These are phyloP conservation scores for Thamnaconus septentrionalis DNA, from an alignment of 2,113 vertebrate genomes.

Conservation along the genomic window DNA sequence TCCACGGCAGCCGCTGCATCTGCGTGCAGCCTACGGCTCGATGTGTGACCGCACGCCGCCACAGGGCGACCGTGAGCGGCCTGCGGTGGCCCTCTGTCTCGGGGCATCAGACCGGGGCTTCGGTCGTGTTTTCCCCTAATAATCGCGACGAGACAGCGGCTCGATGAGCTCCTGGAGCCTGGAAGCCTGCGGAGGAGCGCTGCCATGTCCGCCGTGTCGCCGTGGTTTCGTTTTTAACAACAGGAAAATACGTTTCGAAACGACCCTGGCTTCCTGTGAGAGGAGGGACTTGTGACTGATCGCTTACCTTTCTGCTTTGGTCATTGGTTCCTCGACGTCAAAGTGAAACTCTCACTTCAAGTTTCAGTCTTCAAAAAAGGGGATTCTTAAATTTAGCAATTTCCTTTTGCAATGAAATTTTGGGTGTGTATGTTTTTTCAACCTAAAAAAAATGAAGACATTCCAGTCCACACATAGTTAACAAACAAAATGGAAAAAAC, in stretches of 20 bases:
- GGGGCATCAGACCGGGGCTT: not conserved
- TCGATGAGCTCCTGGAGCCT: not conserved
- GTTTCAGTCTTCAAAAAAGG: too few relatives aligned
- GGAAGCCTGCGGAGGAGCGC: slow-evolving; percentile 29
- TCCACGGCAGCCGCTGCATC: slow-evolving; percentile 29
- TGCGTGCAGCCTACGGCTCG: slow-evolving; percentile 35
- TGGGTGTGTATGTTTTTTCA: too few relatives aligned
- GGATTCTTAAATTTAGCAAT: too few relatives aligned
- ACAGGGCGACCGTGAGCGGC: not conserved
- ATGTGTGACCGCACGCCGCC: not conserved
- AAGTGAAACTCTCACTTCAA: too few relatives aligned
- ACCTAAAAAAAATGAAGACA: too few relatives aligned
- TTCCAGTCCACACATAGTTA: too few relatives aligned
- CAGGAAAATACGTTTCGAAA: not conserved
- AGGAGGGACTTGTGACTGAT: slow-evolving; percentile 3
- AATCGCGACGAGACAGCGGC: not conserved
- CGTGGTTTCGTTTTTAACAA: accelerated
- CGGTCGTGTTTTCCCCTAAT: not conserved
- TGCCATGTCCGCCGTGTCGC: slow-evolving; percentile 17
- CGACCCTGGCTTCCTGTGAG: not conserved
- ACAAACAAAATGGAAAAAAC: too few relatives aligned
- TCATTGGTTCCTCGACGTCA: too few relatives aligned
- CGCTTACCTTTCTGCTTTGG: too few relatives aligned
- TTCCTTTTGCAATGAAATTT: too few relatives aligned
- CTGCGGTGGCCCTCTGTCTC: not conserved